Conservation (phyloP, 2,113 vertebrate genomes). For the human region DNA sequence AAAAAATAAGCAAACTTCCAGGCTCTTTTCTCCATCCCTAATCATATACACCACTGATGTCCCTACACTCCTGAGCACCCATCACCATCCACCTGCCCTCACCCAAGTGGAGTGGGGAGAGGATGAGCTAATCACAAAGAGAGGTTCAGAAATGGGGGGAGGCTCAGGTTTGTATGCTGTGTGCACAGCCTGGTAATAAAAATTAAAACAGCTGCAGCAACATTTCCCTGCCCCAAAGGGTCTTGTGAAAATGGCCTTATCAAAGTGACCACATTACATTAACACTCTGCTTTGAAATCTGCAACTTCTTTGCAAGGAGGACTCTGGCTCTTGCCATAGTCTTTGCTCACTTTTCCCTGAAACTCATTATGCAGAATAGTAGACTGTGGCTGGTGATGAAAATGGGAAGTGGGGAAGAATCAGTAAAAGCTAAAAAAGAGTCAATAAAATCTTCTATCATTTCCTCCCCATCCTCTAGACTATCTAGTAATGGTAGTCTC, state of each 20-base stretch:
- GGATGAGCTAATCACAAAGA: background rate
- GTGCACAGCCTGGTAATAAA: background rate
- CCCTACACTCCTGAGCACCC: background rate
- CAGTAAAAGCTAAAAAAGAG: background rate
- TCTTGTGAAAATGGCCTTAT: background rate
- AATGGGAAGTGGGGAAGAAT: background rate
- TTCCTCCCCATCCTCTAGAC: background rate
- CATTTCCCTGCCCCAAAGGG: background rate
- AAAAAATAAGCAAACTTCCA: background rate
- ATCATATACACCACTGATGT: background rate
- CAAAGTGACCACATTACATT: background rate
- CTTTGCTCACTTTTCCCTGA: background rate
- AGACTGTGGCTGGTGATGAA: background rate
- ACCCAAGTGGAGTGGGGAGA: background rate
- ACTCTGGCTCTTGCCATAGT: background rate
- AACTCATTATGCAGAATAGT: background rate
- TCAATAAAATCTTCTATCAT: background rate
- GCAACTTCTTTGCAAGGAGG: background rate
- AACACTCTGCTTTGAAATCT: background rate
- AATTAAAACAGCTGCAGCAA: background rate
- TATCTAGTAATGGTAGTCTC: background rate
- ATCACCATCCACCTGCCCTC: accelerated
- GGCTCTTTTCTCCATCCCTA: background rate
- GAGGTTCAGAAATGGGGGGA: background rate
- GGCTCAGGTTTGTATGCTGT: background rate